Base-by-base conservation (phyloP, 2,888 invertebrate species). In the Lacanobia wlatinum region DNA sequence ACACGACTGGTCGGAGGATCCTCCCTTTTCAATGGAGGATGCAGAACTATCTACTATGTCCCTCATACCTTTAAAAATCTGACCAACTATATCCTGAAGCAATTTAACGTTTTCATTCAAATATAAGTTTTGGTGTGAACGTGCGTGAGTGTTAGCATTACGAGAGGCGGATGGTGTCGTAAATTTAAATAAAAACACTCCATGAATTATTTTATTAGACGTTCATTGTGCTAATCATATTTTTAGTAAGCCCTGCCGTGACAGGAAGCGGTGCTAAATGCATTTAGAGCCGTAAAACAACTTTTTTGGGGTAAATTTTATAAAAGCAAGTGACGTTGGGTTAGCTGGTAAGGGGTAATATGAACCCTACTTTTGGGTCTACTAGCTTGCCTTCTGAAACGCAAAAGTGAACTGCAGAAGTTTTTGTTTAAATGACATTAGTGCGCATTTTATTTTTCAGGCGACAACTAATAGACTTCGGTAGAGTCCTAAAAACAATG, bases 171-270 rank as follows among this genome's bases (percentile, higher is more conserved):
- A 64, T 60, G 52, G 61, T 53, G 18, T 52, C 40, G 52, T 78
- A 79, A 78, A 80, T 68, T 60, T 8, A 64, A 68, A 63, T 72
- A 56, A 73, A 67, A 78, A 64, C 67, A 68, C 46, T 8, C 16
- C 52, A 53, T 73, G 73, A 43, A 60, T 60, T 64, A 67, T 64
- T 73, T 63, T 79, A 73, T 52, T 40, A 10, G 28, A 52, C 60
- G 1, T 78, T 68, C 68, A 56, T 21, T 34, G 59, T 52, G 16
- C 38, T 60, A 73, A 77, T 60, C 43, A 60, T 53, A 64, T 52
- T 73, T 70, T 66, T 60, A 46, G 18, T 38, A 62, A 5, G 55
- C 50, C 10, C 43, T 68, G 53, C 34, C 63, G 59, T 79, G 77
- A 60, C 63, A 21, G 50, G 67, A 55, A 62, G 59, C 21, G 43